Evolutionary conservation across 2,113 vertebrate genomes (phyloP).

Genomic region (Microcebus griseorufus): DNA sequence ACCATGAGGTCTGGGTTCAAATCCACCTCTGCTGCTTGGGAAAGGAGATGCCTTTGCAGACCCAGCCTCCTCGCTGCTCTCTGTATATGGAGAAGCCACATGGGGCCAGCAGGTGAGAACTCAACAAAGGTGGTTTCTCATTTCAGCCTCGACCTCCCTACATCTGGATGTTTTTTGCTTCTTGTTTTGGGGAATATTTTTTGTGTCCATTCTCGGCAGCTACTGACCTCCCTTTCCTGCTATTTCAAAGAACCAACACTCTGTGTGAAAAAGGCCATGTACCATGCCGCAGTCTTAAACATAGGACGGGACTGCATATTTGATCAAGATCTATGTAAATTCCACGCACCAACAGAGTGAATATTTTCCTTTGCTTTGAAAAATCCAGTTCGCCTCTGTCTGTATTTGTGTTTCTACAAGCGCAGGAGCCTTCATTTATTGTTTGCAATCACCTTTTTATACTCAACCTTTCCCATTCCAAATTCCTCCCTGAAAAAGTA

Average conservation of each 20-base stretch:
- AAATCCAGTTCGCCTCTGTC: slow-evolving; percentile 58
- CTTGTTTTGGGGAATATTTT: not conserved
- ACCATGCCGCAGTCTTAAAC: not conserved
- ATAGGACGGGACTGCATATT: slow-evolving; percentile 41
- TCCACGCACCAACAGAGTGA: slow-evolving; percentile 49
- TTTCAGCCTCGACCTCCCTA: not conserved
- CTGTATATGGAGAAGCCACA: no score
- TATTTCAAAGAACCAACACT: slow-evolving; percentile 43
- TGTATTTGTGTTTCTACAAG: slow-evolving; percentile 66
- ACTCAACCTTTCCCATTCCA: slow-evolving; percentile 39
- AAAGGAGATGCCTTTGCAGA: not conserved
- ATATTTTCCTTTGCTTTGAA: slow-evolving; percentile 70
- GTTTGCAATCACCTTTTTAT: slow-evolving; percentile 44
- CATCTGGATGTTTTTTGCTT: not conserved
- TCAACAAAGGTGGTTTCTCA: not conserved
- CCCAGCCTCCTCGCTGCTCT: accelerated
- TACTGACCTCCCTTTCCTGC: slow-evolving; percentile 24
- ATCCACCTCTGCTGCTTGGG: not conserved
- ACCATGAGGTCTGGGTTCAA: not conserved
- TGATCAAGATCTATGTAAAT: slow-evolving; percentile 77
- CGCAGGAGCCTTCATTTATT: slow-evolving; percentile 40
- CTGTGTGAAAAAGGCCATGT: not conserved
- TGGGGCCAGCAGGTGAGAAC: not conserved
- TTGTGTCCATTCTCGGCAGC: not conserved
- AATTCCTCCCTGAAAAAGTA: slow-evolving; percentile 51